Evolutionary conservation across 2,888 invertebrate genomes (phyloP).

Genomic region (Andrena bucephala): DNA sequence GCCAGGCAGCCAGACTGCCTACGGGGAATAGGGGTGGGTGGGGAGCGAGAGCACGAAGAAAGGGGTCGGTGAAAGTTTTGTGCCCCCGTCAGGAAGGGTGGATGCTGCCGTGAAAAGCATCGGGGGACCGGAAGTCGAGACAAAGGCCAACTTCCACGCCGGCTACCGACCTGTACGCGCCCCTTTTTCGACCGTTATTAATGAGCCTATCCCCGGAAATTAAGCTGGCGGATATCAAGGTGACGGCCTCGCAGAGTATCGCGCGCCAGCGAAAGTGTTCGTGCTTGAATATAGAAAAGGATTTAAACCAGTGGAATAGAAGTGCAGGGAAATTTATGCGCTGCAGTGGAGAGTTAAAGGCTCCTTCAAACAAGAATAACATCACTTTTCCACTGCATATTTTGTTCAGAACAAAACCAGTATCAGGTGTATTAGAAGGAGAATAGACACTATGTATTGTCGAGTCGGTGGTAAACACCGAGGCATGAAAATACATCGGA

Average conservation of each 20-base stretch:
- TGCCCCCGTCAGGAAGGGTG: constrained; percentile 68
- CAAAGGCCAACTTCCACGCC: constrained; percentile 76
- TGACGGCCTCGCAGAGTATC: constrained; percentile 28
- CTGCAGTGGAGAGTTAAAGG: not conserved
- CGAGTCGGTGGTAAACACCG: constrained; percentile 2
- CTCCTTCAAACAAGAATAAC: not conserved
- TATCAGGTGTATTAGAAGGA: not conserved
- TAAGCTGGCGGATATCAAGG: constrained; percentile 66
- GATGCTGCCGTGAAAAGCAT: constrained; percentile 70
- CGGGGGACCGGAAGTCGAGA: constrained; percentile 75
- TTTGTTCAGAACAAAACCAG: not conserved
- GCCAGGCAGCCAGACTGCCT: constrained; percentile 52
- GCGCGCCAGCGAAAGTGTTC: constrained; percentile 31
- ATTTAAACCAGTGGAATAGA: constrained; percentile 1
- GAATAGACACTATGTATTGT: not conserved
- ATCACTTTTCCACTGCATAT: not conserved
- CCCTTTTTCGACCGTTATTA: constrained; percentile 77
- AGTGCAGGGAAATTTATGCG: not conserved
- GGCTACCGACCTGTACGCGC: constrained; percentile 56
- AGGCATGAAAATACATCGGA: constrained; percentile 22
- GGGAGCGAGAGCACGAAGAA: constrained; percentile 57
- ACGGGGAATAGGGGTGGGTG: constrained; percentile 48
- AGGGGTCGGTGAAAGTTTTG: constrained; percentile 75
- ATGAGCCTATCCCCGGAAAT: constrained; percentile 75
- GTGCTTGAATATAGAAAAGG: constrained; percentile 8